A percentile compares a stretch with the other conserved stretches of the same genome.
Evolutionary conservation across 2,888 invertebrate genomes (phyloP).

Genomic region (Drosophila rubida): DNA sequence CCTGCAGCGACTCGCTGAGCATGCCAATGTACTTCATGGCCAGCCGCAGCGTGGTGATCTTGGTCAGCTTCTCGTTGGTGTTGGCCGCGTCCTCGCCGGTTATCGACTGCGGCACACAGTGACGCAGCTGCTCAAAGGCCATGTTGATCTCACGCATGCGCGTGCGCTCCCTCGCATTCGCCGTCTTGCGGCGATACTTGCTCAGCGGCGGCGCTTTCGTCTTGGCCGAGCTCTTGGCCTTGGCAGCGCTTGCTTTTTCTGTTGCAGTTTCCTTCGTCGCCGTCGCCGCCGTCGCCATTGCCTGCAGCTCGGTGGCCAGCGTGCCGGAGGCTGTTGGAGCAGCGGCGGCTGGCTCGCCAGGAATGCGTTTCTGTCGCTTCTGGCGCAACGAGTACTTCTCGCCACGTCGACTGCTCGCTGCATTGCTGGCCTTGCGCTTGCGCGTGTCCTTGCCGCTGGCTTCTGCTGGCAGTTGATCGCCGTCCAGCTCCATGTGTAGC

Average conservation of each 20-base stretch:
- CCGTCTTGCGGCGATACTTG: conserved; percentile 95
- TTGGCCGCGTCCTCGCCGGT: conserved; percentile 82
- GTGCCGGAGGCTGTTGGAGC: too few relatives aligned
- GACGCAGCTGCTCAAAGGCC: conserved; percentile 93
- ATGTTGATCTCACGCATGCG: conserved; percentile 96
- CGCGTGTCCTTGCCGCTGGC: conserved; percentile 44
- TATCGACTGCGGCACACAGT: conserved; percentile 88
- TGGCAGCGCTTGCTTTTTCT: conserved; percentile 3
- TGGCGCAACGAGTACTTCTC: conserved; percentile 90
- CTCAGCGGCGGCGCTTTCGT: conserved; percentile 91
- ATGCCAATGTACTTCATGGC: conserved; percentile 95
- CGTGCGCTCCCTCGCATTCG: conserved; percentile 94
- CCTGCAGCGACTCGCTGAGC: conserved; percentile 88
- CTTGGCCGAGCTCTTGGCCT: conserved; percentile 84
- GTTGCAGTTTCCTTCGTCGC: conserved; percentile 14
- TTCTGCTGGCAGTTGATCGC: conserved; percentile 4
- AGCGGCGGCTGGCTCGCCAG: not conserved
- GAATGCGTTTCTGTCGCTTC: conserved; percentile 85
- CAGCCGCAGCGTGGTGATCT: conserved; percentile 93
- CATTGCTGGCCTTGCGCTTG: conserved; percentile 56
- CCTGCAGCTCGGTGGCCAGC: not conserved
- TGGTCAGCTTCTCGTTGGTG: conserved; percentile 93
- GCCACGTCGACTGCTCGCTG: conserved; percentile 56
- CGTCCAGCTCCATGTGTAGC: conserved; percentile 55
- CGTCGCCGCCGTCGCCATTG: too few relatives aligned